Base-by-base conservation (phyloP, 2,797 vertebrate genomes). In the Falco naumanni region DNA sequence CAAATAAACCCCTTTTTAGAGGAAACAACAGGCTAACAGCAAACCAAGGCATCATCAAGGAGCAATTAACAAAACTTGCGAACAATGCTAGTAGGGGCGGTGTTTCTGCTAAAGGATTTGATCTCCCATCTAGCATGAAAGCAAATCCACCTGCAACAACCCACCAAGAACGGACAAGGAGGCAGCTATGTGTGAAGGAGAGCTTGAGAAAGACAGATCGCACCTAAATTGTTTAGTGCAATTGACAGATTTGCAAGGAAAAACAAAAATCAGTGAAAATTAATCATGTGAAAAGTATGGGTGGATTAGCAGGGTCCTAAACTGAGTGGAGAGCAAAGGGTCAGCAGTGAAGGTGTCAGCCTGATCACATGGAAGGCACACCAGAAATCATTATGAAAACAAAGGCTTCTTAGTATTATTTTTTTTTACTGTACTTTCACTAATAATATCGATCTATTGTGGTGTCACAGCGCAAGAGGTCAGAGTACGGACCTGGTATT, bases 11-110 rank as follows among this genome's bases (percentile, higher is more conserved):
- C 87, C 77, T 82, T 94, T 72, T 41, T 53, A 69, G n/a, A 86
- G 54, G 81, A 87, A 91, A 92, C 57, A 91, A 80, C 54, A 78
- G 84, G 70, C 50, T 65, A 95, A 85, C 89, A 91, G 74, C 70
- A 91, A 96, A 69, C 17, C 79, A 18, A 80, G 69, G 47, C 90
- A 84, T 39, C 41, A 48, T 19, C 65, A 63, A 33, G 0, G 3
- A 85, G 57, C 69, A 85, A 82, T 96, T 92, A 94, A 89, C 37
- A 71, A 84, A 93, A 81, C 75, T 25, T 64, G 61, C 82, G 90
- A 93, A 91, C 57, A 68, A 37, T 15, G 31, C 69, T 65, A 60
- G 26, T 18, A 78, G 65, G 61, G 41, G 34, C 64, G 57, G 53
- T 7, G 8, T n/a, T 86, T 50, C 71, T 65, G 66, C 71, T 82